Percentiles rank a stretch among this genome's conserved stretches.
These are phyloP conservation scores for Lathamus discolor DNA, from an alignment of 2,113 vertebrate species.

Conservation along the genomic window DNA sequence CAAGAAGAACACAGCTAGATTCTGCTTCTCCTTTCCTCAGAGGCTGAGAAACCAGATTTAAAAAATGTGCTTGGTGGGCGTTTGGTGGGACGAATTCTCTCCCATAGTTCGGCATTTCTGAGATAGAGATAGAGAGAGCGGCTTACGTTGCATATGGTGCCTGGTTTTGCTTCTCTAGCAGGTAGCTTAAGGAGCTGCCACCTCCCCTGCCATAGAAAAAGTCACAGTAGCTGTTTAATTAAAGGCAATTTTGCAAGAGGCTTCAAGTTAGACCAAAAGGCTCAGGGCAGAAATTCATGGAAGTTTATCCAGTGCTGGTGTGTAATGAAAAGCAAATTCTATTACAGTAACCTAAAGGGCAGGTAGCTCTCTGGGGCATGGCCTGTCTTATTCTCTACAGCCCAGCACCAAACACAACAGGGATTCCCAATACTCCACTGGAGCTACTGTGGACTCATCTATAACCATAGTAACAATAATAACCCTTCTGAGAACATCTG, in stretches of 20 bases:
- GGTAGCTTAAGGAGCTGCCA: not conserved
- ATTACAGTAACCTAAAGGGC: not conserved
- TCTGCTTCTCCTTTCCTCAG: conserved; percentile 72
- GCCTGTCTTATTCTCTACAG: not conserved
- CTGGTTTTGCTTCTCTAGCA: conserved; percentile 13
- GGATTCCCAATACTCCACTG: not conserved
- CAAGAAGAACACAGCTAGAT: conserved; percentile 60
- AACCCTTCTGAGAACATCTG: not conserved
- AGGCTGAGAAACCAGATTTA: conserved; percentile 71
- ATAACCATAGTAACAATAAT: not conserved
- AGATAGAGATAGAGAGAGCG: not conserved
- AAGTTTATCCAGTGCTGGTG: not conserved
- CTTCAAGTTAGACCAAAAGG: not conserved
- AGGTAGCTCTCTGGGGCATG: not conserved
- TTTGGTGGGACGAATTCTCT: conserved; percentile 69
- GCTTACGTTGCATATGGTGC: conserved; percentile 45
- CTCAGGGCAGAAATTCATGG: not conserved
- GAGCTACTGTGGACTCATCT: not conserved
- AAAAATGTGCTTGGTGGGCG: conserved; percentile 76
- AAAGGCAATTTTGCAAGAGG: not conserved
- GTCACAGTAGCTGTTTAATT: not conserved
- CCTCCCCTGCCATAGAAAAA: not conserved
- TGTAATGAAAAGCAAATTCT: not conserved
- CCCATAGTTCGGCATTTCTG: conserved; percentile 56
- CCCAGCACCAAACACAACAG: not conserved